phyloP scores from a whole-genome alignment of 2,888 invertebrate species.

The Phymatocera aterrima region DNA sequence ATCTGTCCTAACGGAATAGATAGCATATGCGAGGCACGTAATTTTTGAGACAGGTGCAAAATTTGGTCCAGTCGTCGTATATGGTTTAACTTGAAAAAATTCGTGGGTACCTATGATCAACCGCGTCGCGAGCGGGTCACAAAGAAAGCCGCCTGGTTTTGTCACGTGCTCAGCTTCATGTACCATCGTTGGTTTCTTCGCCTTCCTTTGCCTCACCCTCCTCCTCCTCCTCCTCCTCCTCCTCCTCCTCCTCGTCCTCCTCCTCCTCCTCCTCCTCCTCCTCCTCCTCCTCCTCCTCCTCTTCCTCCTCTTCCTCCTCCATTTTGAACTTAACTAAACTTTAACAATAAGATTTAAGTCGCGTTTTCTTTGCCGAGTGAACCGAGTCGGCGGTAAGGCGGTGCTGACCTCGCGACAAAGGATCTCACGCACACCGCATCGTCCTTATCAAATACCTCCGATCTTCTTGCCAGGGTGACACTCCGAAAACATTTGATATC shows the following conservation, averaged over 20 bases:
- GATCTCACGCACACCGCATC: constrained; percentile 20
- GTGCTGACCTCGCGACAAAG: constrained; percentile 34
- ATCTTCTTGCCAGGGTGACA: constrained; percentile 40
- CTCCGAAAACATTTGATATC: constrained; percentile 45
- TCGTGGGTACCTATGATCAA: neutral
- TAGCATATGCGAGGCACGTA: constrained; percentile 19
- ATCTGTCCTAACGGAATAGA: neutral
- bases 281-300: neutral
- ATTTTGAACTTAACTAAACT: constrained; percentile 26
- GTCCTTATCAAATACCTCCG: constrained; percentile 23
- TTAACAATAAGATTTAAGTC: constrained; percentile 38
- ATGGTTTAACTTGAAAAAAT: neutral
- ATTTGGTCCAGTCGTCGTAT: constrained; percentile 4
- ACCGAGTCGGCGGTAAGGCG: neutral
- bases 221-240: neutral
- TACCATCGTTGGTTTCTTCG: no score
- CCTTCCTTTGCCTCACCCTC: neutral
- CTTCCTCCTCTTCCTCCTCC: neutral
- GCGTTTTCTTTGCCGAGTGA: constrained; percentile 17
- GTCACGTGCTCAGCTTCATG: neutral
- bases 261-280: neutral
- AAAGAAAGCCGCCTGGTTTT: constrained; percentile 37
- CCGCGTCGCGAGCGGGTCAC: neutral
- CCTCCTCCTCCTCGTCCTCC: neutral
- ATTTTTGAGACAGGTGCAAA: constrained; percentile 24